Conservation (phyloP, 2,888 invertebrate species). For the Eurois occulta region DNA sequence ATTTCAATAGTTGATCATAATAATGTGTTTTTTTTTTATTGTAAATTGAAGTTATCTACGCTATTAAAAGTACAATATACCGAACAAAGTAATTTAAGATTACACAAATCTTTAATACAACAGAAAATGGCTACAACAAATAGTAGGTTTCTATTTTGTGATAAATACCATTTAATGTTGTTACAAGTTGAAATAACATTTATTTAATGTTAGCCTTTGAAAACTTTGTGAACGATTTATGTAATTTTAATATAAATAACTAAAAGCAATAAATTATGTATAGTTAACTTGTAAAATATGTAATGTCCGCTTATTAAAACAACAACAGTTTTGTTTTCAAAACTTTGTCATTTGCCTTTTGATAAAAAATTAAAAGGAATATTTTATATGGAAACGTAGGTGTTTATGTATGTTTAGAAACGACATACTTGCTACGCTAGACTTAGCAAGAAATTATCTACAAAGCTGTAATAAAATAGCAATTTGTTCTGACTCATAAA, state of each 20-base stretch:
- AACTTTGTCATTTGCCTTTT: neutral
- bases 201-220: neutral
- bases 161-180: neutral
- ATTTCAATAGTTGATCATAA: neutral
- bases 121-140: conserved; percentile 7
- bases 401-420: neutral
- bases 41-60: conserved; percentile 7
- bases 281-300: conserved; percentile 9
- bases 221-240: conserved; percentile 21
- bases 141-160: neutral
- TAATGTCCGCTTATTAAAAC: neutral
- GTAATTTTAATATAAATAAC: conserved; percentile 34
- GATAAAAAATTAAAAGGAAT: conserved; percentile 3
- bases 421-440: neutral
- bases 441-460: neutral
- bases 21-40: neutral
- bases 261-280: conserved; percentile 33
- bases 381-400: neutral
- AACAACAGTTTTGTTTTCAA: neutral
- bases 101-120: conserved; percentile 1
- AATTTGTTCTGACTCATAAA: conserved; percentile 2
- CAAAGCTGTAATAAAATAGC: conserved; percentile 5
- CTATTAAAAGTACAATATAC: conserved; percentile 34
- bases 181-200: neutral
- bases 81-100: conserved; percentile 35